These are phyloP conservation scores for Torymus tubicola DNA, from an alignment of 2,888 invertebrate species.

Conservation along the genomic window DNA sequence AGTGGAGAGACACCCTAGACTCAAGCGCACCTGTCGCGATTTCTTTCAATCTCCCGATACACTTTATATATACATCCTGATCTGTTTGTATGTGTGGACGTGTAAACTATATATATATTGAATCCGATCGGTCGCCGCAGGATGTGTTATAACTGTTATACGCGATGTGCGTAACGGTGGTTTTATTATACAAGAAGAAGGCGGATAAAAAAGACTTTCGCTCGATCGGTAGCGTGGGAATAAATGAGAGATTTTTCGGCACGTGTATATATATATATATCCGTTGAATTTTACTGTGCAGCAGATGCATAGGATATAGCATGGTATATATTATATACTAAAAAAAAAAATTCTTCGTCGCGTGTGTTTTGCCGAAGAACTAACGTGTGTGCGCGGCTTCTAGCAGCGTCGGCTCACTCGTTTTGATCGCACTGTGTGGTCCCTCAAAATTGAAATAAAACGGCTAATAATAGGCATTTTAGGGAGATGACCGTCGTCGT, in stretches of 20 bases:
- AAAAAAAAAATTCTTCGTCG: too few species aligned
- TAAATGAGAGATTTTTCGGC: slow-evolving; percentile 13
- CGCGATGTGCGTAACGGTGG: slow-evolving; percentile 36
- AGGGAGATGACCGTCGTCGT: slow-evolving; percentile 59
- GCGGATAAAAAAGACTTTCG: slow-evolving; percentile 4
- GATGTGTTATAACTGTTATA: slow-evolving; percentile 17
- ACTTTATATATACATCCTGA: too few species aligned
- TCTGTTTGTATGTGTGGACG: too few species aligned
- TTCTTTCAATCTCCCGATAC: slow-evolving; percentile 3
- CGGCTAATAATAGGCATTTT: slow-evolving; percentile 51
- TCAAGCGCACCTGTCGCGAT: slow-evolving; percentile 34
- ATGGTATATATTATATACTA: too few species aligned
- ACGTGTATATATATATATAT: not conserved
- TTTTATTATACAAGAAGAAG: slow-evolving; percentile 28
- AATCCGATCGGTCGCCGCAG: not conserved
- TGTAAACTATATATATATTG: too few species aligned
- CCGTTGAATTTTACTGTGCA: slow-evolving; percentile 9
- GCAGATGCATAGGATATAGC: not conserved
- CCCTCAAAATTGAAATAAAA: slow-evolving; percentile 64
- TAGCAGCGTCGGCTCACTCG: not conserved
- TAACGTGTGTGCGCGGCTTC: not conserved
- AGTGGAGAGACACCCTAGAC: not conserved
- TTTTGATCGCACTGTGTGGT: slow-evolving; percentile 65
- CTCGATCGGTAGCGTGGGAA: slow-evolving; percentile 52
- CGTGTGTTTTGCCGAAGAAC: too few species aligned